Conservation (phyloP, 2,888 invertebrate species). For the Drosophila ezoana region DNA sequence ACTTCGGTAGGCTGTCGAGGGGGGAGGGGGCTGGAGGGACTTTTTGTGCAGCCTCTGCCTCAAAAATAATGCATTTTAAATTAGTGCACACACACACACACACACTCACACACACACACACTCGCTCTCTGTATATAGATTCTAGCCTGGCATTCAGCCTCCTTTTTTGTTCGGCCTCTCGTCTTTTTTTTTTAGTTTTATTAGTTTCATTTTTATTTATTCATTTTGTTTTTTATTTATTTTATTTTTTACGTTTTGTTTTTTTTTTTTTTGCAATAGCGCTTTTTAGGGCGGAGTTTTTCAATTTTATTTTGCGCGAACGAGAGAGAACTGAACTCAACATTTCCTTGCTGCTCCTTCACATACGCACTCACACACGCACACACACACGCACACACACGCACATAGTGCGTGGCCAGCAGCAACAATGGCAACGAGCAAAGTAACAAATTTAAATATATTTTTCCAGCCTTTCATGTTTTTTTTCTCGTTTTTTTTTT, state of each 20-base stretch:
- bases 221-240: slow-evolving; percentile 46
- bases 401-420: slow-evolving; percentile 20
- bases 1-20: slow-evolving; percentile 25
- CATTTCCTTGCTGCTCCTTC: slow-evolving; percentile 43
- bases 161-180: slow-evolving; percentile 54
- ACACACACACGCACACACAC: slow-evolving; percentile 8
- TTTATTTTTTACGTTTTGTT: slow-evolving; percentile 36
- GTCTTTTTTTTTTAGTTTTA: slow-evolving; percentile 63
- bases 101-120: slow-evolving; percentile 2
- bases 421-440: slow-evolving; percentile 49
- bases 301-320: slow-evolving; percentile 82
- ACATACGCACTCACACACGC: slow-evolving; percentile 41
- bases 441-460: slow-evolving; percentile 74
- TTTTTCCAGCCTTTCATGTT: slow-evolving; percentile 40
- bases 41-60: slow-evolving; percentile 21
- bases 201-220: slow-evolving; percentile 77
- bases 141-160: slow-evolving; percentile 26
- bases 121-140: slow-evolving; percentile 2
- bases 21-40: neutral
- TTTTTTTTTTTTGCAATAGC: slow-evolving; percentile 52
- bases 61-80: slow-evolving; percentile 81
- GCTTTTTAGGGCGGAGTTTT: slow-evolving; percentile 85
- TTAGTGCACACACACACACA: slow-evolving; percentile 71
- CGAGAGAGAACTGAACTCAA: slow-evolving; percentile 54
- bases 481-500: slow-evolving; percentile 1